phyloP scores from a whole-genome alignment of 2,797 vertebrate genomes.

The Mormyrops boulengeri region DNA sequence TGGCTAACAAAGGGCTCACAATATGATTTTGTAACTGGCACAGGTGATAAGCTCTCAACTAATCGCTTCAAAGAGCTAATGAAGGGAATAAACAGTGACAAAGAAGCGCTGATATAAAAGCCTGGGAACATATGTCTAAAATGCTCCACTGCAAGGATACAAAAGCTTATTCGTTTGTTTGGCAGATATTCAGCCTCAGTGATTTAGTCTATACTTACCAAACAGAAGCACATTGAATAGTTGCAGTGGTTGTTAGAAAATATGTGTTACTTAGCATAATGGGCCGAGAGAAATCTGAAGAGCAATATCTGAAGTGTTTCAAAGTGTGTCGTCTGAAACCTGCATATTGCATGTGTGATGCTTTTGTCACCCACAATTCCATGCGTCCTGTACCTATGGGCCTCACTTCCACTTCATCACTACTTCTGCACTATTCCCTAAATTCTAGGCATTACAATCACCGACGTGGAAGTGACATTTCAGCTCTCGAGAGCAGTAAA shows the following conservation, averaged over 20 bases:
- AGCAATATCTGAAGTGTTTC: neutral
- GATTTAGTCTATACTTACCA: neutral
- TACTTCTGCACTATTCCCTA: neutral
- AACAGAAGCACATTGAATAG: neutral
- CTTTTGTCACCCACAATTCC: neutral
- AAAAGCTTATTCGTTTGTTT: neutral
- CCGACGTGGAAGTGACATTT: neutral
- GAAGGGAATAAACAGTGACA: neutral
- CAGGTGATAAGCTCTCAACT: neutral
- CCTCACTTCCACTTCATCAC: neutral
- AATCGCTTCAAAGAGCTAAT: neutral
- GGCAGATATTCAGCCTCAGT: neutral
- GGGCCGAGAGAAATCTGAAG: neutral
- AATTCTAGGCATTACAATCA: neutral
- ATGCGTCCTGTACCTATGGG: neutral
- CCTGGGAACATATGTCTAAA: neutral
- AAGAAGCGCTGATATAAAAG: neutral
- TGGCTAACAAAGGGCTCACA: neutral
- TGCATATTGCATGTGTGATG: neutral
- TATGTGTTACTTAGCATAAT: neutral
- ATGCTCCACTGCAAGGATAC: neutral
- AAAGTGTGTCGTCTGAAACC: neutral
- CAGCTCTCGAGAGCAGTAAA: neutral
- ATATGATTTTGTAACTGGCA: neutral
- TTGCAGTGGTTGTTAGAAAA: neutral